Evolutionary conservation across 2,888 invertebrate species (phyloP), one percentile per base, ranked within the genome.

Genomic region (Aleiodes testaceus): DNA sequence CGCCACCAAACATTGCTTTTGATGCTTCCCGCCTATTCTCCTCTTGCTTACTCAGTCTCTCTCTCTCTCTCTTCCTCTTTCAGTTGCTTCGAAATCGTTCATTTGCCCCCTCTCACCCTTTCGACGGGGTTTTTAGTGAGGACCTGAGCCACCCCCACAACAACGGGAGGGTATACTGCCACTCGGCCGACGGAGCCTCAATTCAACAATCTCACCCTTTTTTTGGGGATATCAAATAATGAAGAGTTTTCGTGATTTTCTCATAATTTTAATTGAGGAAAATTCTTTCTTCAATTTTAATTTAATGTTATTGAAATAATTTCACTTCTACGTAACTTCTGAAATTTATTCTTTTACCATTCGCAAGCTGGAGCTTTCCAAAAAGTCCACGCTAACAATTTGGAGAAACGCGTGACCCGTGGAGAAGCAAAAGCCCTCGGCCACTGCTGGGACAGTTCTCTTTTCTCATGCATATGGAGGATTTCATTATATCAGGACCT

Each of bases 401-500:
- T 50, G 14, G 44, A 69, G 52, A 64, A 63, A 69, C 69, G 53
- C 44, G 63, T 69, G 69, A 52, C 63, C 64, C 52, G 69, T 42
- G 44, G 20, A 49, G 20, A 61, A 36, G 50, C 44, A 67, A 47
- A 55, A 44, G 67, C 63, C 55, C 66, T 63, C 44, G n/a, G 67
- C 66, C 4, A 16, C 55, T 68, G 70, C 68, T 63, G 66, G 72
- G 72, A 63, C 70, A 72, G 72, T 72, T 66, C 80, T 80, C 83
- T 81, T 80, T 81, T 83, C 89, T 90, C 90, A 90, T 90, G 90
- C 90, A 90, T 90, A 90, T 90, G 90, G 90, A 90, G 89, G 89
- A 89, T 90, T 90, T 90, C 90, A 90, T 90, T 90, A 90, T 90
- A 90, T 90, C 90, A 90, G 59, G 90, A 90, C 89, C 90, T 89